Evolutionary conservation across 2,888 invertebrate species (phyloP), one percentile per base, ranked within the genome.

Genomic region (Drosophila prostipennis): DNA sequence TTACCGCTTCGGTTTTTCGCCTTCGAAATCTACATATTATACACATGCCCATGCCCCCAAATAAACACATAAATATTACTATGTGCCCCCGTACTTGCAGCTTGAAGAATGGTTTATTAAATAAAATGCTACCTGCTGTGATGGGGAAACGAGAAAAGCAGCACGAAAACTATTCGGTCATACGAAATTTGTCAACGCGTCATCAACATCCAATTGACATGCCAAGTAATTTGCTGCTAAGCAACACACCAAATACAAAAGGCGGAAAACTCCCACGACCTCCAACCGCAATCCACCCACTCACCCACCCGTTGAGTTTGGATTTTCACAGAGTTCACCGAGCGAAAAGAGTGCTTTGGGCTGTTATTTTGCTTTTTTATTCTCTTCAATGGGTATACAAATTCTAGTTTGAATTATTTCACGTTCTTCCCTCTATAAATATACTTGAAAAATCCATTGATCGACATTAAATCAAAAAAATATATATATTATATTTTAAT

Each of bases 71-170:
- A 39, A 64, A 46, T 64, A 63, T 64, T 58, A 46, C 37, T 16
- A 23, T 43, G 3, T 23, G 32, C 36, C n/a, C 42, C 43, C 32
- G 19, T 34, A 36, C 46, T 16, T 43, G 51, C 48, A 51, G 40
- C 23, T 40, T 13, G 5, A n/a, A 26, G 14, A 75, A 59, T 61
- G 59, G 59, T 53, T 72, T 72, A 73, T 80, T 64, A 53, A 60
- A 71, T 76, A 74, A 77, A 78, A 67, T 61, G 48, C 69, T 58
- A 77, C 79, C 65, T 52, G 40, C 79, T 68, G 67, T 19, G 58
- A 13, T 19, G 19, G 29, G 52, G 14, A 13, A 14, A 29, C 4
- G n/a, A 11, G 16, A 10, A 51, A 58, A 32, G 7, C 34, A 13
- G 51, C 32, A 23, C 48, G 61, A 23, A 32, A 59, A 72, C 59